Percentiles rank a stretch among this genome's conserved stretches.
phyloP scores from a whole-genome alignment of 2,797 vertebrate species.

The Emydoidea blandingii region DNA sequence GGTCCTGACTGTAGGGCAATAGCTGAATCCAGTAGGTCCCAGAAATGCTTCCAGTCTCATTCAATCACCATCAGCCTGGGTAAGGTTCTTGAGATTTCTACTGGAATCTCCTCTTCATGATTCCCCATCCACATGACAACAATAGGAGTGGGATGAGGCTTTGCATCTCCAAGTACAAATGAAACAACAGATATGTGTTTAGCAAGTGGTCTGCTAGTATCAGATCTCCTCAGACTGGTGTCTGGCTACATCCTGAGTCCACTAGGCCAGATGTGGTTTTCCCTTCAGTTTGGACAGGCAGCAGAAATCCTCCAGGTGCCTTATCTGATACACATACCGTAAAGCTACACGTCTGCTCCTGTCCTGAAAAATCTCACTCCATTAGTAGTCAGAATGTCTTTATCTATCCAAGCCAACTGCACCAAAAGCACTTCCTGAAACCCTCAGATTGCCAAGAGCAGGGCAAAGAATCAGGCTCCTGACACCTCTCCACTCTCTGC shows the following conservation, averaged over 20 bases:
- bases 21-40: neutral
- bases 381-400: neutral
- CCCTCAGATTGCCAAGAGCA: accelerated
- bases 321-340: neutral
- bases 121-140: neutral
- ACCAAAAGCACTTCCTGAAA: neutral
- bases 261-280: neutral
- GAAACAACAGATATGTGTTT: neutral
- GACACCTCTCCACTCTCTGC: accelerated
- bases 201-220: neutral
- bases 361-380: neutral
- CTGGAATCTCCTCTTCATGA: neutral
- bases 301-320: neutral
- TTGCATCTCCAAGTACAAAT: neutral
- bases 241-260: too few species aligned
- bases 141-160: neutral
- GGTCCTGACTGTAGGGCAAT: neutral
- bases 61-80: neutral
- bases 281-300: neutral
- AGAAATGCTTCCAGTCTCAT: neutral
- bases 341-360: neutral
- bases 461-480: neutral
- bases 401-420: neutral
- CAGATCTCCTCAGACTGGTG: neutral
- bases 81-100: neutral